Base-by-base conservation (phyloP, 2,113 vertebrate genomes). In the Dolichallabes microphthalmus region DNA sequence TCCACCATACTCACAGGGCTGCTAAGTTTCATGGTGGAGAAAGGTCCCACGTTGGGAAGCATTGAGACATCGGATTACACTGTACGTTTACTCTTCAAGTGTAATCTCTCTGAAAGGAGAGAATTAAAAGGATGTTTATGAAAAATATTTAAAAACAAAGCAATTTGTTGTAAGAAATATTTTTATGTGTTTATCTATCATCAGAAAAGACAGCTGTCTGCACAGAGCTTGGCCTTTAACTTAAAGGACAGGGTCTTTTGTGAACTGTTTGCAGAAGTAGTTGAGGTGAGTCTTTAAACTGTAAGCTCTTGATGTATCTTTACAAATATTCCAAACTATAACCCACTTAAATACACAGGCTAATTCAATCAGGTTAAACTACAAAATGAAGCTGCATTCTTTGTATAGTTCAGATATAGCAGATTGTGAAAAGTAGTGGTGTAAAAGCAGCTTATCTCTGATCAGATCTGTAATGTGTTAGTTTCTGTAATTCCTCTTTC, bases 21-120 rank as follows among this genome's bases (percentile, higher is more conserved):
- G 17, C 96, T 99, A 75, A 99, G 98, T 91, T 99, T 99, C 88
- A 99, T 99, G 98, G 98, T 99, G 90, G 98, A 99, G 88, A 99
- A 98, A 80, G 98, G 98, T 2, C 97, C 98, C 83, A 99, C 98
- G 22, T 92, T 99, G 82, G 98, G 98, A 90, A 99, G 98, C 90
- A 98, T 99, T 30, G 98, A 99, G 92, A 99, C 98, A 0, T 98
- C 98, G 0, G 98, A 99, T 92, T 98, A 97, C 92, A 97, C 97
- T 17, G 98, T 99, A 91, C 95, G 96, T 89, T 3, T 12, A 27
- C 15, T 52, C 25, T 69, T 45, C 52, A 7, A 27, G 10, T 9
- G 30, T n/a, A 22, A 45, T 4, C 55, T 5, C n/a, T 52, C 66
- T 71, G 20, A 52, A 13, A 58, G 30, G 10, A 53, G 27, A 19